These are phyloP conservation scores for Petrolisthes cinctipes DNA, from an alignment of 2,888 invertebrate species.

Conservation along the genomic window DNA sequence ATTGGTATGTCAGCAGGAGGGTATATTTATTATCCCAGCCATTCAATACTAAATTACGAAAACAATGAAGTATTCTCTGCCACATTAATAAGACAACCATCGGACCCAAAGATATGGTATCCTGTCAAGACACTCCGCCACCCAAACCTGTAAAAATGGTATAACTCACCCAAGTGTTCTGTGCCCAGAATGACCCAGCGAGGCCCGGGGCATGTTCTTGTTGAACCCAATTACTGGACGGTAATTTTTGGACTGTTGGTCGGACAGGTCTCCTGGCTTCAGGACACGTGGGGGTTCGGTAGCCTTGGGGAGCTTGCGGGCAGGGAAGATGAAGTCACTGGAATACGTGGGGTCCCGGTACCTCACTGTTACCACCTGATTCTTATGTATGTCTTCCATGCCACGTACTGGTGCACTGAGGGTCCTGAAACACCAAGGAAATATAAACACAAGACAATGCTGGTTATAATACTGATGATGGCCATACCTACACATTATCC, in stretches of 20 bases:
- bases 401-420: conserved; percentile 81
- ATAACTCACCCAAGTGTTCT: conserved; percentile 77
- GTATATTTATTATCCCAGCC: no score
- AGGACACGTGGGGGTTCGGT: conserved; percentile 80
- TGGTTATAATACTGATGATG: no score
- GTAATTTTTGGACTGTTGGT: conserved; percentile 77
- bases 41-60: no score
- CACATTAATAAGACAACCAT: neutral
- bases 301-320: conserved; percentile 75
- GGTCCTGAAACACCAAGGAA: conserved; percentile 70
- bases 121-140: no score
- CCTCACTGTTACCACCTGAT: conserved; percentile 75
- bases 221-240: conserved; percentile 84
- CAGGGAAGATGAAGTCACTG: conserved; percentile 82
- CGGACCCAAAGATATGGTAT: no score
- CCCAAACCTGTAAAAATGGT: neutral
- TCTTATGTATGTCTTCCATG: conserved; percentile 73
- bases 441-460: no score
- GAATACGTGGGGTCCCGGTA: conserved; percentile 85
- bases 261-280: conserved; percentile 81
- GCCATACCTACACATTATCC: no score
- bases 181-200: conserved; percentile 79
- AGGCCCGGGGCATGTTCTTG: conserved; percentile 76
- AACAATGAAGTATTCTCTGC: neutral
- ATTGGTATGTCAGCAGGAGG: no score